Conservation (phyloP, 1,140 invertebrate genomes). For the Marisa cornuarietis region DNA sequence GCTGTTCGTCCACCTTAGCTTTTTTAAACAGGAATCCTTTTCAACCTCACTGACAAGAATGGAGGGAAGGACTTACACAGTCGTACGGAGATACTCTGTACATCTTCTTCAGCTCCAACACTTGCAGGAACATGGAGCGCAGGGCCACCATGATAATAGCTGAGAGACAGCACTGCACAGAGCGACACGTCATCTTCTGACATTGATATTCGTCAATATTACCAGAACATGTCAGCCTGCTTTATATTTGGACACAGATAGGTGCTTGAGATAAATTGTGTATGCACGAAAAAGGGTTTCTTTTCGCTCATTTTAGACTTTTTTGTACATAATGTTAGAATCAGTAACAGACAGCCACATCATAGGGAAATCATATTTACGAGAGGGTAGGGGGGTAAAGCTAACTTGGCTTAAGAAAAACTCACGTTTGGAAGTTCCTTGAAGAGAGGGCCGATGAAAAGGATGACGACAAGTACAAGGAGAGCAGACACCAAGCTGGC, state of each 20-base stretch:
- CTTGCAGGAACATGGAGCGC: constrained; percentile 66
- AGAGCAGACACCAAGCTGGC: constrained; percentile 54
- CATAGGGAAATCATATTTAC: no score
- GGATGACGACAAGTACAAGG: constrained; percentile 58
- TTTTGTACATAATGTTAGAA: not conserved
- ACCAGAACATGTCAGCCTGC: not conserved
- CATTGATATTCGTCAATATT: not conserved
- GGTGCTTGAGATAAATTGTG: no score
- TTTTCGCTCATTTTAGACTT: no score
- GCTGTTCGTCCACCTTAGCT: no score
- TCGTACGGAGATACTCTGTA: constrained; percentile 66
- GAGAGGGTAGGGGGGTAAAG: no score
- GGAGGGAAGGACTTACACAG: constrained; percentile 49
- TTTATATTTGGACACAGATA: not conserved
- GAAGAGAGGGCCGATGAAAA: constrained; percentile 59
- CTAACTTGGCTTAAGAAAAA: constrained; percentile 3
- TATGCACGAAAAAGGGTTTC: no score
- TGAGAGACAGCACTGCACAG: constrained; percentile 58
- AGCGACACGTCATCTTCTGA: not conserved
- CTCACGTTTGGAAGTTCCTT: constrained; percentile 59
- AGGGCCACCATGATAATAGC: constrained; percentile 69
- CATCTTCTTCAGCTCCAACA: constrained; percentile 61
- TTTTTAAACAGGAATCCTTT: no score
- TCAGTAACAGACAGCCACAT: not conserved
- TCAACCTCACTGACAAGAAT: not conserved